Base-by-base conservation (phyloP, 2,113 vertebrate genomes). In the Callithrix jacchus region DNA sequence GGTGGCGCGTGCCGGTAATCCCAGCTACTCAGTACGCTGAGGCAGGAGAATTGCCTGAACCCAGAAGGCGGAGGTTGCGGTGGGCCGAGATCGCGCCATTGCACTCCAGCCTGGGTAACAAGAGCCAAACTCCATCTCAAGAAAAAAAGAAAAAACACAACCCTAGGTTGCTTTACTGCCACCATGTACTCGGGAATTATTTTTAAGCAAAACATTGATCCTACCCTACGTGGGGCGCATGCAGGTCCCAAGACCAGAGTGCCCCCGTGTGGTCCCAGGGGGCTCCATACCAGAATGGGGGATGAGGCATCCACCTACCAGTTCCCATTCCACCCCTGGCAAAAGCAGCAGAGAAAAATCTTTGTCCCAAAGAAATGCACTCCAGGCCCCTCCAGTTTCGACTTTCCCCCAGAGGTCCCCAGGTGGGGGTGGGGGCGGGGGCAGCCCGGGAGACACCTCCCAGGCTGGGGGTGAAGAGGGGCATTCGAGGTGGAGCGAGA, bases 331-430 rank as follows among this genome's bases (percentile, higher is more conserved):
- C 40, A 80, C 47, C 30, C 79, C 8, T 4, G 11, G 42, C 8
- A 70, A 37, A 83, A 1, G 18, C 32, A 11, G 18, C 25, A 4
- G 11, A 42, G 25, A 10, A 10, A 21, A 5, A 56, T 30, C 37
- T 68, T 11, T 6, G 13, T 21, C 42, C 79, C 27, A 2, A 18
- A 66, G n/a, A 58, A 79, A 2, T 0, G 7, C 80, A 17, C 27
- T 85, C 37, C 0, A 70, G 93, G 93, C 93, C 97, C 95, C 97
- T 95, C 93, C 87, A 93, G 95, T 91, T 93, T 94, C 93, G 64
- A 93, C 91, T 70, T 93, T 92, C 90, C 35, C 91, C 61, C 17
- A 70, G 79, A 61, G 42, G 64, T 85, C 76, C 80, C 71, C n/a
- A 9, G n/a, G 21, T 45, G 35, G 49, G 61, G 68, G 79, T 35